Percentiles rank a stretch among this genome's conserved stretches.
phyloP scores from a whole-genome alignment of 2,888 invertebrate species.

The Mystacides longicornis region DNA sequence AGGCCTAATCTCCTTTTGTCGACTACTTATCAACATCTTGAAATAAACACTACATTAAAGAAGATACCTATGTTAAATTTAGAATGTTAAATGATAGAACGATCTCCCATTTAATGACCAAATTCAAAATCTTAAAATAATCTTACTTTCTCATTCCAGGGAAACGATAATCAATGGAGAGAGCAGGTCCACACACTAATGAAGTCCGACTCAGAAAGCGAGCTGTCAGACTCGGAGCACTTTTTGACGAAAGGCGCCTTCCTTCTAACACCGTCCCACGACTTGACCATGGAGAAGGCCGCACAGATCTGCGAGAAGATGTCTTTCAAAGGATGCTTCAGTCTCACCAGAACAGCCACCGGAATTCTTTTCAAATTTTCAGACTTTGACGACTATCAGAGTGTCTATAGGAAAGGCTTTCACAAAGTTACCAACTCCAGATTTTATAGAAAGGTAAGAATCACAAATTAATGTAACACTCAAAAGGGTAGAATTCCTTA shows the following conservation, averaged over 20 bases:
- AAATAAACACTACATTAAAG: too few relatives aligned
- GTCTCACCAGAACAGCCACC: slow-evolving; percentile 79
- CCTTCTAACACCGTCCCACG: slow-evolving; percentile 77
- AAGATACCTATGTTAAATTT: too few relatives aligned
- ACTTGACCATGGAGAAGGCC: slow-evolving; percentile 78
- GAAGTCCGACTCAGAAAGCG: slow-evolving; percentile 72
- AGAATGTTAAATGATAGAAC: too few relatives aligned
- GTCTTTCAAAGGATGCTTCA: slow-evolving; percentile 81
- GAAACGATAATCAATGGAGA: slow-evolving; percentile 35
- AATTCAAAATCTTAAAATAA: too few relatives aligned
- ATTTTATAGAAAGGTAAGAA: slow-evolving; percentile 74
- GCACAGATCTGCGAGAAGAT: slow-evolving; percentile 82
- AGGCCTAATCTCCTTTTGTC: too few relatives aligned
- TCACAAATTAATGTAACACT: too few relatives aligned
- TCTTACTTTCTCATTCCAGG: slow-evolving; percentile 8
- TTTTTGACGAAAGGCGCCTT: slow-evolving; percentile 79
- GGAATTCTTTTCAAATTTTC: slow-evolving; percentile 85
- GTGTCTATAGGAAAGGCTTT: slow-evolving; percentile 80
- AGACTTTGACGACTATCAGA: slow-evolving; percentile 78
- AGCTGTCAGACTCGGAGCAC: slow-evolving; percentile 65
- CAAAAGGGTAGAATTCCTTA: too few relatives aligned
- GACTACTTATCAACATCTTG: too few relatives aligned
- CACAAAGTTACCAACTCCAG: slow-evolving; percentile 80
- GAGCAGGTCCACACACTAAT: slow-evolving; percentile 49
- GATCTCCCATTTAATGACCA: too few relatives aligned